phyloP scores from a whole-genome alignment of 2,888 invertebrate genomes.

The Yponomeuta evonymella region DNA sequence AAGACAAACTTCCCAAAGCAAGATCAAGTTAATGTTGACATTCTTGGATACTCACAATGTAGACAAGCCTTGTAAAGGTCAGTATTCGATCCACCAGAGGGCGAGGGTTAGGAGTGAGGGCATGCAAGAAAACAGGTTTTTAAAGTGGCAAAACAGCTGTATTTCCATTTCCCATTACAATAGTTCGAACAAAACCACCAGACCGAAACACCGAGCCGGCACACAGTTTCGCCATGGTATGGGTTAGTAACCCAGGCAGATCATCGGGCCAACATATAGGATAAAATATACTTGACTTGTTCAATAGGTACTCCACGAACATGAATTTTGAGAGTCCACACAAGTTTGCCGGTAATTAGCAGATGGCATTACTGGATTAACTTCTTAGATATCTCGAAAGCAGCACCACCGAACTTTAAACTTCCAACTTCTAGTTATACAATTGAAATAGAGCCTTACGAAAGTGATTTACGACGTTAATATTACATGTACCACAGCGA shows the following conservation, averaged over 20 bases:
- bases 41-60: neutral
- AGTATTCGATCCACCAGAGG: constrained; percentile 5
- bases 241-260: too few relatives aligned
- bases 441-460: too few relatives aligned
- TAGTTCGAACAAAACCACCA: constrained; percentile 25
- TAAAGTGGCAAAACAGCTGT: constrained; percentile 53
- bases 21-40: neutral
- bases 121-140: constrained; percentile 74
- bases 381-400: too few relatives aligned
- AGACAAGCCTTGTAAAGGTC: neutral
- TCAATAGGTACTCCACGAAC: too few relatives aligned
- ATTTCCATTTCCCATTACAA: constrained; percentile 67
- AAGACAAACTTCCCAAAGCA: neutral
- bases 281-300: constrained; percentile 8
- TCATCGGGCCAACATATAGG: constrained; percentile 2
- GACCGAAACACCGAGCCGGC: neutral
- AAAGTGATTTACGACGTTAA: neutral
- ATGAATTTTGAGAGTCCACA: too few relatives aligned
- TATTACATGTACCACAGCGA: constrained; percentile 16
- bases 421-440: too few relatives aligned
- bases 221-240: constrained; percentile 3
- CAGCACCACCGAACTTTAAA: too few relatives aligned
- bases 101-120: constrained; percentile 43
- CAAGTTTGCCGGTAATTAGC: too few relatives aligned
- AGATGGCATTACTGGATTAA: too few relatives aligned